phyloP scores from a whole-genome alignment of 2,797 vertebrate species.

The Sardinella longiceps region DNA sequence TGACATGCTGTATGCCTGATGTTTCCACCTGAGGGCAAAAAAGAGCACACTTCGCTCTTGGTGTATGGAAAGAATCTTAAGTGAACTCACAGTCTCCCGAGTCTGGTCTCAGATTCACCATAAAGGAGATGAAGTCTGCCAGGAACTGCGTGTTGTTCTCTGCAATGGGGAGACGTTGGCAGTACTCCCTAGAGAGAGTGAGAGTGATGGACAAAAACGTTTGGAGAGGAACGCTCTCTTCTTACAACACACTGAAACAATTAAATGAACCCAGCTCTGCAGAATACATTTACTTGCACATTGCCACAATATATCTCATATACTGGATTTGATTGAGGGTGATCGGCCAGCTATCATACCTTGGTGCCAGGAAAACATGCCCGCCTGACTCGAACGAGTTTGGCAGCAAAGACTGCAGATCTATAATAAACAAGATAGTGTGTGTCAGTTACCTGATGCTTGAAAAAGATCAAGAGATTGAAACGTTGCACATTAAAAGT shows the following conservation, averaged over 20 bases:
- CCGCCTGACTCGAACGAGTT: conserved; percentile 95
- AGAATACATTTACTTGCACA: conserved; percentile 22
- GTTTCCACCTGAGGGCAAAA: not conserved
- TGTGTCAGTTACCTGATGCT: no score
- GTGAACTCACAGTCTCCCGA: conserved; percentile 92
- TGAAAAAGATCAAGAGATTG: no score
- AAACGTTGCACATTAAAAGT: no score
- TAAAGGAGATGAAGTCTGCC: conserved; percentile 95
- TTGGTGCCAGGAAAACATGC: conserved; percentile 97
- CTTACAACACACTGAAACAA: not conserved
- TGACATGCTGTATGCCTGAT: not conserved
- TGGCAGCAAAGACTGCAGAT: conserved; percentile 97
- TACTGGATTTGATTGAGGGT: not conserved
- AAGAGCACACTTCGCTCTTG: not conserved
- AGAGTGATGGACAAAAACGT: not conserved
- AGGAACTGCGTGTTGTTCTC: conserved; percentile 99
- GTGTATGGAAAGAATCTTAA: not conserved
- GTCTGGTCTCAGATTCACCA: conserved; percentile 96
- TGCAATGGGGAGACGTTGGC: conserved; percentile 92
- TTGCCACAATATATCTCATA: not conserved
- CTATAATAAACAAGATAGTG: conserved; percentile 71
- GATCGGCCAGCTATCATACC: conserved; percentile 72
- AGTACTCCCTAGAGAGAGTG: conserved; percentile 85
- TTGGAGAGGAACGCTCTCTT: not conserved
- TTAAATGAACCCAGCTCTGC: not conserved